These are phyloP conservation scores for Amphipoea oculea DNA, from an alignment of 2,888 invertebrate genomes.

Conservation along the genomic window DNA sequence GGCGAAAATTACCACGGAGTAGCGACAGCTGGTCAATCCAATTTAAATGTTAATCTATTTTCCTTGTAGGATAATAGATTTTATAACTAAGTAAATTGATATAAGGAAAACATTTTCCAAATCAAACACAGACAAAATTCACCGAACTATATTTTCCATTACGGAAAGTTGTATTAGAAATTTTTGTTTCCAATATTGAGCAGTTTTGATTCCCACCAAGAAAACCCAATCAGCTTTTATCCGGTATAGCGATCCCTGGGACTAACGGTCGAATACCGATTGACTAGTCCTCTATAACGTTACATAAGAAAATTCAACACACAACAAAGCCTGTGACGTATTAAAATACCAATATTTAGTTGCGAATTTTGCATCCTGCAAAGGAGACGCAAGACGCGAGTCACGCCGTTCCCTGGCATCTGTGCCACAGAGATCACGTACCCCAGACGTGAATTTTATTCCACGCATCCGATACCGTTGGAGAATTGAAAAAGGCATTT, in stretches of 20 bases:
- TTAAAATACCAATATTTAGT: constrained; percentile 69
- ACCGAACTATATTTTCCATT: constrained; percentile 20
- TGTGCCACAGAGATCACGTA: constrained; percentile 76
- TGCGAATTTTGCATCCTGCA: constrained; percentile 55
- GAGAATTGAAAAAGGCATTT: constrained; percentile 76
- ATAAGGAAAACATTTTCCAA: background rate
- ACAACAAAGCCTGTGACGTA: constrained; percentile 46
- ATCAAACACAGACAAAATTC: constrained; percentile 19
- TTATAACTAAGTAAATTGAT: constrained; percentile 2
- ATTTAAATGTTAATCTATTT: background rate
- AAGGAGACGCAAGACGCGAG: constrained; percentile 57
- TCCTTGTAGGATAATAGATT: background rate
- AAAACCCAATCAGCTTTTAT: constrained; percentile 43
- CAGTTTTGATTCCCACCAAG: constrained; percentile 27
- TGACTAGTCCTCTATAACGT: constrained; percentile 1
- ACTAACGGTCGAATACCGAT: constrained; percentile 27
- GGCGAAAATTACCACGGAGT: background rate
- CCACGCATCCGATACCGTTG: constrained; percentile 74
- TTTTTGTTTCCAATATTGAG: constrained; percentile 10
- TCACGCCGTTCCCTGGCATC: constrained; percentile 70
- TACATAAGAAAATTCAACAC: constrained; percentile 10
- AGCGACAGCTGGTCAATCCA: background rate
- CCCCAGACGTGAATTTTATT: constrained; percentile 78
- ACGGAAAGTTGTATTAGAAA: constrained; percentile 7
- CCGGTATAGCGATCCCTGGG: constrained; percentile 9